Base-by-base conservation (phyloP, 2,888 invertebrate species). In the Cyrtodaria siliqua region DNA sequence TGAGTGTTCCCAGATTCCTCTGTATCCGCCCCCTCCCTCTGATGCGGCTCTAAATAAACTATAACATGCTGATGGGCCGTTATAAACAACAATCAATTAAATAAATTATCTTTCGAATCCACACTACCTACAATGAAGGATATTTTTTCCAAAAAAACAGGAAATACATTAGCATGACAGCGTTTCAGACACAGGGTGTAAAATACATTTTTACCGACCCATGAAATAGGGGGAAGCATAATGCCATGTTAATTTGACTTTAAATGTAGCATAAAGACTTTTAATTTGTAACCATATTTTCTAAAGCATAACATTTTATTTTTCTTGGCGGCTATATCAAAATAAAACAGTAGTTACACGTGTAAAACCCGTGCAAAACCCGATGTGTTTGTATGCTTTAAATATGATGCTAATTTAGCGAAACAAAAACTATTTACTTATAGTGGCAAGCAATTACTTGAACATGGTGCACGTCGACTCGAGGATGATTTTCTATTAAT, bases 351-450 rank as follows among this genome's bases (percentile, higher is more conserved):
- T 50, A 66, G 50, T 18, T 52, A 64, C 64, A 75, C 68, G 60
- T 64, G 74, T 64, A 64, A 63, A 75, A 79, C 52, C 12, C 33
- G 33, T 33, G 33, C 33, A 33, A 33, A 44, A 64, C 50, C 27
- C 49, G 23, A 44, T 8, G 53, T 52, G 56, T 40, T 23, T 74
- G 66, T 79, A 57, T 57, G 70, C 59, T 62, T 74, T 70, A 62
- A 74, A 79, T 74, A 59, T 67, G 64, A 49, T 27, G 71, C 20
- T 71, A 79, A 79, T 79, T 75, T 68, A 79, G 71, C 79, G 79
- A 72, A 79, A 79, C 79, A 71, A 79, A 62, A 79, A 79, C 79
- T 72, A 79, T 79, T 79, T 79, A 75, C 72, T 60, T 75, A 74
- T 66, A 57, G 70, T 56, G 61, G 61, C 38, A 66, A 56, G 61